Base-by-base conservation (phyloP, 2,797 vertebrate species). In the Heteromormyrus szaboi region DNA sequence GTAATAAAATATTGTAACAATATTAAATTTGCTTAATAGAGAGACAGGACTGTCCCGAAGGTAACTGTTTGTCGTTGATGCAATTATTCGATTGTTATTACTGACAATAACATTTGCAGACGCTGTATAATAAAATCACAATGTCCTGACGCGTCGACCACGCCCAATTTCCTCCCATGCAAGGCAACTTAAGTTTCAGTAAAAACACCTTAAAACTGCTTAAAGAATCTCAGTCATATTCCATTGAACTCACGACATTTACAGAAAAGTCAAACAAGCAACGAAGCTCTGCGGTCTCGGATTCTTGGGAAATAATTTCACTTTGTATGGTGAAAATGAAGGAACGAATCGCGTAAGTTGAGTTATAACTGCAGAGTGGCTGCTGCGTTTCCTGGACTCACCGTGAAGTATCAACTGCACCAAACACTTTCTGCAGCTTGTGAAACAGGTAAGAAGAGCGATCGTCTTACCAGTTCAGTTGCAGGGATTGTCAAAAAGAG, bases 381-480 rank as follows among this genome's bases (percentile, higher is more conserved):
- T 44, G 72, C 72, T 19, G 29, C 11, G 33, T 79, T 79, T 79
- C 17, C 29, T 19, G 14, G 11, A 79, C 14, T 46, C 37, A 46
- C 17, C 17, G 19, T 17, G 0, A 44, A 81, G 19, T 81, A 22
- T 19, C 19, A 46, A 19, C 19, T 46, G 19, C 14, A 6, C 33
- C 72, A n/a, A 44, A 44, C 33, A 22, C 17, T 33, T 81, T 81
- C 17, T 81, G 44, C 33, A n/a, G 41, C 44, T 46, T 46, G 25
- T 33, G 62, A 68, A 33, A 68, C 62, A 14, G 4, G 85, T 86
- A 44, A 53, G 89, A 90, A 89, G 17, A 44, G 65, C 33, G 37
- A n/a, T 53, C 17, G 51, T 86, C 94, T 95, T 91, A 95, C 95
- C 93, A 90, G 59, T 79, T 1, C 79, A 84, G 2, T 4, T 54